phyloP scores from a whole-genome alignment of 2,797 vertebrate species.

The Protosalanx chinensis region DNA sequence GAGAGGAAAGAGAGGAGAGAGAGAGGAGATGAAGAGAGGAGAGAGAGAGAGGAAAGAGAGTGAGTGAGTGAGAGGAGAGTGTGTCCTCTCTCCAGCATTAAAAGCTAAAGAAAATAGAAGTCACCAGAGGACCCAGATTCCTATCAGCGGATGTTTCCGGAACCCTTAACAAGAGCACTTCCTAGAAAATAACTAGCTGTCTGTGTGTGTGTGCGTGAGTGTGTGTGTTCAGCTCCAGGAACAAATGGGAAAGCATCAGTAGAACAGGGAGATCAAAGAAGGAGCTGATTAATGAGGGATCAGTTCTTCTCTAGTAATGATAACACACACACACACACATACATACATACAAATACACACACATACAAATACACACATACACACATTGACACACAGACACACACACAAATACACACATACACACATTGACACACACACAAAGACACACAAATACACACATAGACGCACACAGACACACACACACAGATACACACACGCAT shows the following conservation, averaged over 20 bases:
- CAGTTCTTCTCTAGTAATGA: slow-evolving; percentile 56
- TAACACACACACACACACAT: slow-evolving; percentile 29
- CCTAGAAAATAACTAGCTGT: slow-evolving; percentile 62
- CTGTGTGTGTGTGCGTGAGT: slow-evolving; percentile 18
- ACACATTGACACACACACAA: slow-evolving; percentile 19
- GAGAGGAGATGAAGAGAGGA: background rate
- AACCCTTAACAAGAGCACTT: slow-evolving; percentile 63
- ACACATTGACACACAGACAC: slow-evolving; percentile 5
- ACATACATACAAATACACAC: slow-evolving; percentile 1
- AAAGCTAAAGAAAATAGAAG: slow-evolving; percentile 68
- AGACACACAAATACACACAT: background rate
- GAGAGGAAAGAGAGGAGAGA: background rate
- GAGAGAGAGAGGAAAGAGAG: slow-evolving; percentile 9
- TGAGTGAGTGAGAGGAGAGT: slow-evolving; percentile 11
- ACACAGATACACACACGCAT: background rate
- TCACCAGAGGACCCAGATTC: slow-evolving; percentile 64
- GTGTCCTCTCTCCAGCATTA: slow-evolving; percentile 60
- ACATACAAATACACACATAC: background rate
- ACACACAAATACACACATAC: background rate
- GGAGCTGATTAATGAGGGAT: slow-evolving; percentile 61
- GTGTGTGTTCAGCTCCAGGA: slow-evolving; percentile 43
- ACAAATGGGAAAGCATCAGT: slow-evolving; percentile 58
- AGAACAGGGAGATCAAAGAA: slow-evolving; percentile 65
- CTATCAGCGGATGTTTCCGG: slow-evolving; percentile 70
- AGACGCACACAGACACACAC: background rate